Conservation (phyloP, 2,797 vertebrate genomes). For the Falco biarmicus region DNA sequence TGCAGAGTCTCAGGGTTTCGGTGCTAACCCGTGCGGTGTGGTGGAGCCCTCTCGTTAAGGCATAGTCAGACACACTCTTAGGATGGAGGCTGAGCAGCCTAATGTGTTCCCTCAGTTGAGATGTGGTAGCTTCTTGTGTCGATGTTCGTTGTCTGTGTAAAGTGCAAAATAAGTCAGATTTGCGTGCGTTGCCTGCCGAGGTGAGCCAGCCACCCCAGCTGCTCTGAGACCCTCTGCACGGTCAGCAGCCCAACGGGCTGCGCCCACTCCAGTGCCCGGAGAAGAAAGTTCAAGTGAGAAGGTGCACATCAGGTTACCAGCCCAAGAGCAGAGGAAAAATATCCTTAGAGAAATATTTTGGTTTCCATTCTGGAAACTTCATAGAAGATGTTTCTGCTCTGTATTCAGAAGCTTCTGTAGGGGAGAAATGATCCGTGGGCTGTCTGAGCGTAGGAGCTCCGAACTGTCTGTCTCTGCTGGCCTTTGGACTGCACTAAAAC, state of each 20-base stretch:
- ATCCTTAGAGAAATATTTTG: slow-evolving; percentile 55
- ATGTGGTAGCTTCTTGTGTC: neutral
- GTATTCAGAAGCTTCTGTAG: slow-evolving; percentile 16
- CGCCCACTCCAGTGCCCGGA: rapidly evolving
- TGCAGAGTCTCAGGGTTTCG: rapidly evolving
- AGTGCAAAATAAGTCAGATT: neutral
- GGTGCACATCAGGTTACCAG: slow-evolving; percentile 36
- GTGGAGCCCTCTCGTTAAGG: neutral
- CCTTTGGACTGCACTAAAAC: neutral
- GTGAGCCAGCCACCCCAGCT: neutral
- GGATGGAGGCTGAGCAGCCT: neutral
- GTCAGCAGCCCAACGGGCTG: neutral
- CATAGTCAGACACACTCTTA: neutral
- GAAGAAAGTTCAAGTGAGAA: slow-evolving; percentile 1
- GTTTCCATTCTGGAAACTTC: slow-evolving; percentile 57
- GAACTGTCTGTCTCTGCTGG: neutral
- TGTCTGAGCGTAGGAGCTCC: neutral
- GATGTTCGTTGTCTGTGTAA: neutral
- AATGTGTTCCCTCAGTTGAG: neutral
- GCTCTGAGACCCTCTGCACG: neutral
- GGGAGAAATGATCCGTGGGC: neutral
- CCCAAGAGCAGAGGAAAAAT: slow-evolving; percentile 19
- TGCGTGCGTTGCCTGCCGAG: neutral
- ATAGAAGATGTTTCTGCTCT: slow-evolving; percentile 20
- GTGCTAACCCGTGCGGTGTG: rapidly evolving